Evolutionary conservation across 2,113 vertebrate genomes (phyloP).

Genomic region (Zosterops pallidus): DNA sequence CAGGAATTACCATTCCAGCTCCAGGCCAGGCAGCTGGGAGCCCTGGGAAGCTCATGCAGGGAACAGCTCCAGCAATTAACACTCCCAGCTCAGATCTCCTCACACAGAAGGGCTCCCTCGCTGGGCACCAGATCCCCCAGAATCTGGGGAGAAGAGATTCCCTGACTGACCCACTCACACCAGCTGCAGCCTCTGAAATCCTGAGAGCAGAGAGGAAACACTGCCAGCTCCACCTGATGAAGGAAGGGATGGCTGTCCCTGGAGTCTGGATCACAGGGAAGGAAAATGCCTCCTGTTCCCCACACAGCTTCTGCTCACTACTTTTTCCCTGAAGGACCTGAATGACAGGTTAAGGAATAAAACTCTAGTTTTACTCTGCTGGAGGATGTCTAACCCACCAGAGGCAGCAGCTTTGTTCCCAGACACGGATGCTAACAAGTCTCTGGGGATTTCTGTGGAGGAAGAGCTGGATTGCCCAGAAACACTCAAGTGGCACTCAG

Average conservation of each 20-base stretch:
- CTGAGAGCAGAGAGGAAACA: accelerated
- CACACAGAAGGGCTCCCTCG: not conserved
- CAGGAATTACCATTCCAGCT: not conserved
- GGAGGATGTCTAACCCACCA: not conserved
- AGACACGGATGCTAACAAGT: not conserved
- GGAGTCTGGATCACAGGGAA: not conserved
- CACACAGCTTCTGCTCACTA: not conserved
- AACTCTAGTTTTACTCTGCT: not conserved
- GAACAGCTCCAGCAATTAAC: not conserved
- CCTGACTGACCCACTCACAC: not conserved
- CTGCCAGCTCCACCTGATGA: accelerated
- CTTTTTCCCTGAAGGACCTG: accelerated
- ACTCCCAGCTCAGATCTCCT: not conserved
- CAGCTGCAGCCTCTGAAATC: not conserved
- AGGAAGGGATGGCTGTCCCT: accelerated
- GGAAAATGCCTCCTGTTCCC: not conserved
- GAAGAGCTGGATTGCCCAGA: not conserved
- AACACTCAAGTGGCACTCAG: not conserved
- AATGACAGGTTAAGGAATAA: not conserved
- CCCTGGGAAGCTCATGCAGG: not conserved
- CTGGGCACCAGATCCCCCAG: accelerated
- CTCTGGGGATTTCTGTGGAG: not conserved
- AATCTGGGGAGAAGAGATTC: not conserved
- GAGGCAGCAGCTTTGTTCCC: not conserved
- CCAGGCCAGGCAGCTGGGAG: not conserved